Evolutionary conservation across 2,797 vertebrate species (phyloP).

Genomic region (Chelon labrosus): DNA sequence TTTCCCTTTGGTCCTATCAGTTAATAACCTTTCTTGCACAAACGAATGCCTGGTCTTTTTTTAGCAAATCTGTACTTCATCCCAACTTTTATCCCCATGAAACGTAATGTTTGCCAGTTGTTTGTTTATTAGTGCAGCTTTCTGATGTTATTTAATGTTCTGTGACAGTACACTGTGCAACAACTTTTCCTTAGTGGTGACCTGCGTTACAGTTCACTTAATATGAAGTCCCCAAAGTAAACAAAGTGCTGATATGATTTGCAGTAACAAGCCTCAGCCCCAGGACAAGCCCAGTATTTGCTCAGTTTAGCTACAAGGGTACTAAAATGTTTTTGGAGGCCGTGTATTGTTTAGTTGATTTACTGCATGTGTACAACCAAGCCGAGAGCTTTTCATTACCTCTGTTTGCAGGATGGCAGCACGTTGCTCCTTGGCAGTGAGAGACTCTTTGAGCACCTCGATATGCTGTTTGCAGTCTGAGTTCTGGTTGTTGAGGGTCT

Average conservation of each 20-base stretch:
- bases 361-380: constrained; percentile 28
- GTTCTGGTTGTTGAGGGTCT: constrained; percentile 99
- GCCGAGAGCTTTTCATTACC: constrained; percentile 78
- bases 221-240: constrained; percentile 41
- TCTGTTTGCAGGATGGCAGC: constrained; percentile 99
- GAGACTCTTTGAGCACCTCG: constrained; percentile 99
- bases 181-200: constrained; percentile 7
- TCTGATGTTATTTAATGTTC: constrained; percentile 21
- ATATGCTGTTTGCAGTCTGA: constrained; percentile 99
- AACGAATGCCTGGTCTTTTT: too few relatives aligned
- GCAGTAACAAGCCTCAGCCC: constrained; percentile 28
- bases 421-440: constrained; percentile 99
- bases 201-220: constrained; percentile 31
- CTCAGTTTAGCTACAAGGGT: constrained; percentile 26
- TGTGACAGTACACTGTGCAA: constrained; percentile 9
- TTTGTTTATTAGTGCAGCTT: constrained; percentile 8
- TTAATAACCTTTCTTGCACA: too few relatives aligned
- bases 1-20: too few relatives aligned
- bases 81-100: too few relatives aligned
- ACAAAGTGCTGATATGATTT: constrained; percentile 44
- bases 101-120: not conserved
- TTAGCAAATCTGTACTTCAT: too few relatives aligned
- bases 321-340: constrained; percentile 16
- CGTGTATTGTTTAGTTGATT: constrained; percentile 35
- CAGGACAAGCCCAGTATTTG: constrained; percentile 27